Conservation (phyloP, 2,888 invertebrate species). For the Anaspis maculata region DNA sequence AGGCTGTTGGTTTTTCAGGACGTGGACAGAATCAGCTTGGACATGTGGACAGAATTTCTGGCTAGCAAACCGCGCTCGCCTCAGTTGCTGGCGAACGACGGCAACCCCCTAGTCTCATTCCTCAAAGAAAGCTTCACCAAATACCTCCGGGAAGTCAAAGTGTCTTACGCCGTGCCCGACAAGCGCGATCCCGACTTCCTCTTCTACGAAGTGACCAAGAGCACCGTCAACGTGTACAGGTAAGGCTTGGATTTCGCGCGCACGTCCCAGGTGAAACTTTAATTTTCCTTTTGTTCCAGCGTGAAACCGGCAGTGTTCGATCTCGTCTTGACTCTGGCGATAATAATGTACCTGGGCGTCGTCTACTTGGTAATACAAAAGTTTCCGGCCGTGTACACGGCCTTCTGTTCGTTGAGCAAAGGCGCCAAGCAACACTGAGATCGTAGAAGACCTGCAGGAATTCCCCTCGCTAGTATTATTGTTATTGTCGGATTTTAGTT, state of each 20-base stretch:
- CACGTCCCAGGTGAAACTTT: constrained; percentile 1
- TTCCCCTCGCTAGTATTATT: no score
- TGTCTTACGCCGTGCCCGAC: constrained; percentile 62
- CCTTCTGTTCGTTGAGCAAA: constrained; percentile 52
- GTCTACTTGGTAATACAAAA: constrained; percentile 75
- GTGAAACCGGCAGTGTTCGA: constrained; percentile 98
- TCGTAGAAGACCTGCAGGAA: no score
- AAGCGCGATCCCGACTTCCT: constrained; percentile 88
- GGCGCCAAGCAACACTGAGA: no score
- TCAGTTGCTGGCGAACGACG: constrained; percentile 59
- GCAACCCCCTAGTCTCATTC: constrained; percentile 58
- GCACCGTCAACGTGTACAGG: constrained; percentile 81
- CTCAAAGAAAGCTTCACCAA: constrained; percentile 65
- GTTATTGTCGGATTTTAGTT: no score
- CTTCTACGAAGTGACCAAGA: constrained; percentile 76
- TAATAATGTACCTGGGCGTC: constrained; percentile 72
- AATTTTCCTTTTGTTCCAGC: constrained; percentile 48
- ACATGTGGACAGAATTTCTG: constrained; percentile 68
- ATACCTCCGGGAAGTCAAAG: constrained; percentile 69
- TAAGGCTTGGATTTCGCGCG: constrained; percentile 36
- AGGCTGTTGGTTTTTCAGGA: no score
- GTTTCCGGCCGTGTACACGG: constrained; percentile 58
- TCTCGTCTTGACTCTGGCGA: constrained; percentile 81
- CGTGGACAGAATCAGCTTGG: constrained; percentile 63
- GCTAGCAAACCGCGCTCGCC: constrained; percentile 67